These are phyloP conservation scores for Heptranchias perlo DNA, from an alignment of 2,113 vertebrate species.

Conservation along the genomic window DNA sequence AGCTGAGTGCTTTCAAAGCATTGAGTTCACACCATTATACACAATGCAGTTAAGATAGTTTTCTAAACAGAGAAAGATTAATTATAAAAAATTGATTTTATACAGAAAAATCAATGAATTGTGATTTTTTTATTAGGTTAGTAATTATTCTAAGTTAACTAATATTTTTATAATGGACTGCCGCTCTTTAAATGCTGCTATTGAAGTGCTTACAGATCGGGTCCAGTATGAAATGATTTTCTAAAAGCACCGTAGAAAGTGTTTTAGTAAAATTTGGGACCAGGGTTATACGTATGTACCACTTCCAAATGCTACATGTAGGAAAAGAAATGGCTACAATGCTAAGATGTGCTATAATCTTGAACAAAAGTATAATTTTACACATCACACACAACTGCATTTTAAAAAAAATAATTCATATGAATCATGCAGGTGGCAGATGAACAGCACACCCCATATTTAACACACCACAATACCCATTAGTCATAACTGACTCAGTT, in stretches of 20 bases:
- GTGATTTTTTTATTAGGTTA: background rate
- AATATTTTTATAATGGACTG: background rate
- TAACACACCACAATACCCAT: background rate
- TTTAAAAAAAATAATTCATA: background rate
- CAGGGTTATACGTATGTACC: background rate
- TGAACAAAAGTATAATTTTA: background rate
- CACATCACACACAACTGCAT: background rate
- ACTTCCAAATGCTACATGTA: background rate
- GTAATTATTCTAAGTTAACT: background rate
- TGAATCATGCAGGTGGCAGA: background rate
- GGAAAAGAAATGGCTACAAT: background rate
- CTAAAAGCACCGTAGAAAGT: background rate
- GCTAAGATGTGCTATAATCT: background rate
- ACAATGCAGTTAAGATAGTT: too few species aligned
- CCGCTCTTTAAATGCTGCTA: background rate
- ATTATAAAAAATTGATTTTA: too few species aligned
- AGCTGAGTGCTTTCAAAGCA: too few species aligned
- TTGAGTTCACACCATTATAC: too few species aligned
- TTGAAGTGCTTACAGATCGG: too few species aligned
- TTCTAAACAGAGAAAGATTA: too few species aligned
- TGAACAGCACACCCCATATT: background rate
- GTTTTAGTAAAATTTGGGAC: background rate
- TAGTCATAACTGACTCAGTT: background rate
- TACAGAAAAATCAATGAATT: background rate
- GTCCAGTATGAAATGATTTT: background rate